Conservation (phyloP, 2,113 vertebrate genomes). For the Pterophyllum scalare region DNA sequence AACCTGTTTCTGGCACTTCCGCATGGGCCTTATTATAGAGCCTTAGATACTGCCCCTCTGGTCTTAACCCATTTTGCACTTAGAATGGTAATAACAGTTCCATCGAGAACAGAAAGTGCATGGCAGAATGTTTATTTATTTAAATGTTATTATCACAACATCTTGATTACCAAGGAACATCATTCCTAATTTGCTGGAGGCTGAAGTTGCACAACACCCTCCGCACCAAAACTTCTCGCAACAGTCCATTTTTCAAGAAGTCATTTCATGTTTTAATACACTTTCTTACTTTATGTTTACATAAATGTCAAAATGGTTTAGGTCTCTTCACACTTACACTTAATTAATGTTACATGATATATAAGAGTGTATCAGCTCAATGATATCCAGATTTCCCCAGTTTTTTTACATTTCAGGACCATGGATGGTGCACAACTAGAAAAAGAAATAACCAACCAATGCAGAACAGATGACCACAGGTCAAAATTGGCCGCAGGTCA, state of each 20-base stretch:
- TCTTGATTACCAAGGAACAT: background rate
- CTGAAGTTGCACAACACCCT: background rate
- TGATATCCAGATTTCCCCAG: background rate
- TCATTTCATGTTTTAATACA: background rate
- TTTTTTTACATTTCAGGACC: background rate
- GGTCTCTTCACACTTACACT: background rate
- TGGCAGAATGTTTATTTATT: background rate
- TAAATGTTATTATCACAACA: background rate
- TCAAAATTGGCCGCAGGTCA: background rate
- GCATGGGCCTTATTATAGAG: background rate
- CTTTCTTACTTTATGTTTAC: background rate
- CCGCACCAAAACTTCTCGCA: background rate
- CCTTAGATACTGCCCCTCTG: background rate
- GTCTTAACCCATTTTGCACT: background rate
- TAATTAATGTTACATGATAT: background rate
- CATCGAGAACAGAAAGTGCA: background rate
- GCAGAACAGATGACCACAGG: background rate
- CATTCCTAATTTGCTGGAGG: background rate
- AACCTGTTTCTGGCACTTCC: background rate
- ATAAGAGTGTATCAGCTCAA: background rate
- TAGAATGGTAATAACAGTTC: background rate
- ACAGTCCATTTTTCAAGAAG: background rate
- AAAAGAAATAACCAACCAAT: background rate
- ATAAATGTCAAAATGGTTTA: conserved; percentile 1
- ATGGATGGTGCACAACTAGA: background rate